A percentile compares a stretch with the other conserved stretches of the same genome.
phyloP scores from a whole-genome alignment of 2,113 vertebrate genomes.

The Lanius ludovicianus region DNA sequence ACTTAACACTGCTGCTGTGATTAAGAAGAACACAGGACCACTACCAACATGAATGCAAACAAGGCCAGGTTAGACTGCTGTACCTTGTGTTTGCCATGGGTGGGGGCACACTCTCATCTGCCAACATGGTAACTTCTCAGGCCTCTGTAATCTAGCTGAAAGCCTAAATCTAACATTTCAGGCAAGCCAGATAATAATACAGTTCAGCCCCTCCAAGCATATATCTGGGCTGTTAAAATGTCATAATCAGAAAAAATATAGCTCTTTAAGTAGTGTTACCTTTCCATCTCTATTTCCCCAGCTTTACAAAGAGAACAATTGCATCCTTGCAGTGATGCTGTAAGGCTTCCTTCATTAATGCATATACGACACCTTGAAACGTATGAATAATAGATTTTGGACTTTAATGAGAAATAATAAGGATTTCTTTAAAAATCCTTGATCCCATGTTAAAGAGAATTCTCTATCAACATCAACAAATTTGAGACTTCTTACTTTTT shows the following conservation, averaged over 20 bases:
- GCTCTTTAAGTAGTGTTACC: background rate
- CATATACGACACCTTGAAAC: background rate
- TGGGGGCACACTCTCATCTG: background rate
- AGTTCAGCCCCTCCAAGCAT: background rate
- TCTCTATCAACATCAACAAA: background rate
- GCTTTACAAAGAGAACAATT: background rate
- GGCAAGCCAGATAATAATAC: background rate
- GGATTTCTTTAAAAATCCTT: background rate
- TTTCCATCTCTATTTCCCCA: background rate
- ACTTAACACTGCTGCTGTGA: background rate
- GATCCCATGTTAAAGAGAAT: background rate
- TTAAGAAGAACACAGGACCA: background rate
- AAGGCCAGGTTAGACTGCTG: background rate
- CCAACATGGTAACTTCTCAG: background rate
- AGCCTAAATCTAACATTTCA: background rate
- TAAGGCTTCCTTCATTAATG: background rate
- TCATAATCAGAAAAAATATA: background rate
- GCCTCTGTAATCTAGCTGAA: background rate
- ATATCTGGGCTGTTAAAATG: background rate
- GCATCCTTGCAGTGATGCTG: background rate
- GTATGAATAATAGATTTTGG: conserved; percentile 10
- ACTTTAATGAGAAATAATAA: background rate
- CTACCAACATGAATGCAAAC: background rate
- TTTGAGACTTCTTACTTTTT: background rate
- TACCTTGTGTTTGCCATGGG: background rate